These are phyloP conservation scores for Muntiacus reevesi DNA, from an alignment of 2,113 vertebrate species.

Conservation along the genomic window DNA sequence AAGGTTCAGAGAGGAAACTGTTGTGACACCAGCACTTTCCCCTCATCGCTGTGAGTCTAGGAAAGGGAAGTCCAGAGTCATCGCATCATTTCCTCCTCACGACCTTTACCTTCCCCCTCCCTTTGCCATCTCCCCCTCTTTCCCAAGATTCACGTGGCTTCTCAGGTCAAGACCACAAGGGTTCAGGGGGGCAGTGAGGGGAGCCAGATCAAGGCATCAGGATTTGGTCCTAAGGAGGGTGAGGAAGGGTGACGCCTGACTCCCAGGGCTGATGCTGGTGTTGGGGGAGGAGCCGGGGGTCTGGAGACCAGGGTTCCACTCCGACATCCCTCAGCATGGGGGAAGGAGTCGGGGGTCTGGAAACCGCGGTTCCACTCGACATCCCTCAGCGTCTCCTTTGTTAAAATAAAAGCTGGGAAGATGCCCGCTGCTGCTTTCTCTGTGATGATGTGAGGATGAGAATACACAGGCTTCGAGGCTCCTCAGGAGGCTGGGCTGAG, in stretches of 20 bases:
- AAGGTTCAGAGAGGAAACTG: neutral
- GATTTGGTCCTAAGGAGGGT: neutral
- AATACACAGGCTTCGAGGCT: neutral
- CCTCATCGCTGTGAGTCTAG: neutral
- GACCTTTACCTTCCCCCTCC: neutral
- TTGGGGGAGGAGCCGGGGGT: neutral
- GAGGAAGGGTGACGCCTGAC: neutral
- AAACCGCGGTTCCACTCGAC: neutral
- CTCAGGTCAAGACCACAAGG: neutral
- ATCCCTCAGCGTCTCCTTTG: neutral
- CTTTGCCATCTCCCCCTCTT: neutral
- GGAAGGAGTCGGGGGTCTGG: no score
- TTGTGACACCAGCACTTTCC: neutral
- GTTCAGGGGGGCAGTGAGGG: neutral
- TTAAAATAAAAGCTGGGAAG: neutral
- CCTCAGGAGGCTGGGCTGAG: neutral
- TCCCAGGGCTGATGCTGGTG: neutral
- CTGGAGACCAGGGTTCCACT: neutral
- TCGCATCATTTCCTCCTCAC: neutral
- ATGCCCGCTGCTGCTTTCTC: neutral
- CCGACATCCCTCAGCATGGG: neutral
- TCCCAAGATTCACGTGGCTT: neutral
- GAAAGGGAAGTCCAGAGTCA: conserved; percentile 46
- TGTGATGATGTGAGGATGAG: neutral
- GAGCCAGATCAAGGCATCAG: neutral